Percentiles rank a stretch among this genome's conserved stretches.
Evolutionary conservation across 2,888 invertebrate species (phyloP).

Genomic region (Oscheius sp.): DNA sequence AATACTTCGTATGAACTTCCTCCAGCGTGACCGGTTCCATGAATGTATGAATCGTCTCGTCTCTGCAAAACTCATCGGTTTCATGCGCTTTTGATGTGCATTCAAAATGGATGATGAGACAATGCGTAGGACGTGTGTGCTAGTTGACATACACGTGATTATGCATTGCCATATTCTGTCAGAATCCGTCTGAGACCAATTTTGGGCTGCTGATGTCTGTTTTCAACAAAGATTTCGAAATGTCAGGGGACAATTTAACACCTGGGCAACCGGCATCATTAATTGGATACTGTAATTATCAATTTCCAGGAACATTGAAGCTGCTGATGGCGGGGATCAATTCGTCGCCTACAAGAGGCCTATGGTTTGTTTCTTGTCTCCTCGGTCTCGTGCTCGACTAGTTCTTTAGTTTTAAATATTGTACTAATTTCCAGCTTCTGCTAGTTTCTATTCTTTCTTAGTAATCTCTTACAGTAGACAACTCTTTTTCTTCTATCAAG

Average conservation of each 20-base stretch:
- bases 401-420: neutral
- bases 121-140: no score
- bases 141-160: no score
- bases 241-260: neutral
- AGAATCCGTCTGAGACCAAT: no score
- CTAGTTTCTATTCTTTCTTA: neutral
- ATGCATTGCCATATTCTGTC: no score
- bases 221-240: neutral
- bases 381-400: neutral
- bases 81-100: no score
- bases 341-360: conserved; percentile 31
- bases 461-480: neutral
- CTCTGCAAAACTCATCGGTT: no score
- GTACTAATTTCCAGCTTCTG: neutral
- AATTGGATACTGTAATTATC: neutral
- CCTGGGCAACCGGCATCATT: neutral
- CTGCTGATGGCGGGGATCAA: conserved; percentile 1
- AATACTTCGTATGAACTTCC: no score
- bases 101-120: no score
- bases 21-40: no score
- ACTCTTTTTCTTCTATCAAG: neutral
- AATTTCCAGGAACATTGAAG: neutral
- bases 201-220: no score
- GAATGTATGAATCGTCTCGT: no score
- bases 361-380: conserved; percentile 23